These are phyloP conservation scores for Choloepus hoffmanni DNA, from an alignment of 2,113 vertebrate genomes.

Conservation along the genomic window DNA sequence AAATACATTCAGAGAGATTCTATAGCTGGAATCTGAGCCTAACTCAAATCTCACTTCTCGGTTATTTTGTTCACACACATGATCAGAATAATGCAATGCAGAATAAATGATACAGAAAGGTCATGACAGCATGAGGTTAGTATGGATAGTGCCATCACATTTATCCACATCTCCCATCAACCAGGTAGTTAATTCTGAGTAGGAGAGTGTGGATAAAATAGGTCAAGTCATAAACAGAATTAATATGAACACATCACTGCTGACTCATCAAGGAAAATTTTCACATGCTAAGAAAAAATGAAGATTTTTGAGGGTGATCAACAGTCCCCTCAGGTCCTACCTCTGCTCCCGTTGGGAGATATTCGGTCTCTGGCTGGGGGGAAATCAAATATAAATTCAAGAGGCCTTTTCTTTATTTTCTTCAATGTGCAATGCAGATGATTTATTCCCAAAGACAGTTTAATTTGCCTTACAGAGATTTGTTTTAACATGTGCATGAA, in stretches of 20 bases:
- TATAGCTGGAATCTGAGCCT: neutral
- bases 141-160: neutral
- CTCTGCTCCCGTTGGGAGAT: neutral
- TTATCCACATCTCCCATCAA: neutral
- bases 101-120: neutral
- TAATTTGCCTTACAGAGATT: constrained; percentile 56
- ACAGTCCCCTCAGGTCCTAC: neutral
- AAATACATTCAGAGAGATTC: neutral
- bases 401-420: constrained; percentile 22
- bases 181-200: neutral
- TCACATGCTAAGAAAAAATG: neutral
- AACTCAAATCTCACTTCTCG: neutral
- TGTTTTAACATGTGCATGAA: constrained; percentile 45
- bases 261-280: neutral
- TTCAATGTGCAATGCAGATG: constrained; percentile 33
- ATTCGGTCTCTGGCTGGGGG: neutral
- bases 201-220: neutral
- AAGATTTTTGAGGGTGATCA: neutral
- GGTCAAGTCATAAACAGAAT: neutral
- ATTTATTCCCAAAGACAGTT: constrained; percentile 38
- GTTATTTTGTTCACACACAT: neutral
- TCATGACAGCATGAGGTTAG: neutral
- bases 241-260: neutral
- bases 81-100: constrained; percentile 1
- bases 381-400: constrained; percentile 9